Conservation (phyloP, 2,888 invertebrate species). For the Troglohyphantes excavatus region DNA sequence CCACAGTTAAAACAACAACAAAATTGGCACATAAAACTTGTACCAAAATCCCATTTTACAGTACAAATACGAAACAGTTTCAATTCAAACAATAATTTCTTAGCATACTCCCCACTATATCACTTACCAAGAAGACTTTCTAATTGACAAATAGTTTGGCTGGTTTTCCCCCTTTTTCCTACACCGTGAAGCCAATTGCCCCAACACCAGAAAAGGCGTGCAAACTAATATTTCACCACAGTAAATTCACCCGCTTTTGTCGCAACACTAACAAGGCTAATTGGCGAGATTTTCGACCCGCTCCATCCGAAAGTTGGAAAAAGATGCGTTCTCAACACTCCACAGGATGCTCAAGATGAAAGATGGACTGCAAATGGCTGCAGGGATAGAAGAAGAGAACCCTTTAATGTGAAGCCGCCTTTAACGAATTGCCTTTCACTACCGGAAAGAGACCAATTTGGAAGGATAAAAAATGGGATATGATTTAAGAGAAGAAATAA, state of each 20-base stretch:
- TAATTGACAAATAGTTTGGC: too few species aligned
- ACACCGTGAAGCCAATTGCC: not conserved
- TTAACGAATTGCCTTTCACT: not conserved
- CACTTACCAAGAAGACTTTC: too few species aligned
- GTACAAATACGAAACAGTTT: too few species aligned
- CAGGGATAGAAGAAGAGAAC: not conserved
- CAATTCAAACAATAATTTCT: too few species aligned
- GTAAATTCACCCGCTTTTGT: not conserved
- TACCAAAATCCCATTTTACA: too few species aligned
- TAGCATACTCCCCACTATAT: too few species aligned
- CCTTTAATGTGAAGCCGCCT: conserved; percentile 1
- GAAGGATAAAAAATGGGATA: not conserved
- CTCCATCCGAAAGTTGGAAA: not conserved
- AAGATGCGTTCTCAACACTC: not conserved
- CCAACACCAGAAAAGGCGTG: not conserved
- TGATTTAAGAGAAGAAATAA: not conserved
- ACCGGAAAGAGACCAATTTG: not conserved
- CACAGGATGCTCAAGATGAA: conserved; percentile 36
- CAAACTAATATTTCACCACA: not conserved
- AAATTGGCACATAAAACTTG: too few species aligned
- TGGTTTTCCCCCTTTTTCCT: too few species aligned
- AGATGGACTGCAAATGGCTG: conserved; percentile 63
- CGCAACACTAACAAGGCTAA: not conserved
- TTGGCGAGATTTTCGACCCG: conserved; percentile 1
- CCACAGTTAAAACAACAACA: too few species aligned